Base-by-base conservation (phyloP, 2,113 vertebrate genomes). In the Alligator mississippiensis region DNA sequence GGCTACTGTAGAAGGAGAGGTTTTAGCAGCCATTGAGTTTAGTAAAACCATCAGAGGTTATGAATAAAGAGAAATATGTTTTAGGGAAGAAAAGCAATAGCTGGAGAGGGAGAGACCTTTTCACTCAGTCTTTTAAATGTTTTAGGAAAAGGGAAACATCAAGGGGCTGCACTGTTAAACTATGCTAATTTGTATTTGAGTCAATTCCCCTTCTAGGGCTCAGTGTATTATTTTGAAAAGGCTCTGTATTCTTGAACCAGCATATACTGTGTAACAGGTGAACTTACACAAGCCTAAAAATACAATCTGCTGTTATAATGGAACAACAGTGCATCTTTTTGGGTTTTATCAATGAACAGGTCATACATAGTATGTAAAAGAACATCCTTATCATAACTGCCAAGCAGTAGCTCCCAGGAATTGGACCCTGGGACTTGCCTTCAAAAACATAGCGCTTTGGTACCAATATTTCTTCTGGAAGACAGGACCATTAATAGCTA, bases 221-320 rank as follows among this genome's bases (percentile, higher is more conserved):
- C 0, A 0, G 2, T 55, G n/a, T 15, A 54, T 34, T 77, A 58
- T 82, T 34, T 12, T 25, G 27, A 60, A n/a, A 60, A n/a, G 55
- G 11, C 38, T 87, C 61, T 24, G 12, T 57, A 18, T 28, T 14
- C 58, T 92, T 72, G 24, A 68, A 85, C 27, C 47, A 58, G 83
- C 0, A 0, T 54, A 34, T 57, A 30, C 74, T 54, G 18, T 18
- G 14, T 18, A 0, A 0, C 21, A 79, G 25, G 2, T 84, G 22
- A 2, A 25, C 15, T 5, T 24, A 19, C 61, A 28, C 38, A 30
- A 19, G 15, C 58, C 24, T 66, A 84, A 34, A 76, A 78, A 22
- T 75, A 25, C 19, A 59, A 16, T 2, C 5, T 18, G 2, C 16
- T 64, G 11, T 25, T 80, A 3, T 21, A 4, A 61, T 3, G 8